These are phyloP conservation scores for Aphelenchoides bicaudatus DNA, from an alignment of 2,888 invertebrate genomes.

Conservation along the genomic window DNA sequence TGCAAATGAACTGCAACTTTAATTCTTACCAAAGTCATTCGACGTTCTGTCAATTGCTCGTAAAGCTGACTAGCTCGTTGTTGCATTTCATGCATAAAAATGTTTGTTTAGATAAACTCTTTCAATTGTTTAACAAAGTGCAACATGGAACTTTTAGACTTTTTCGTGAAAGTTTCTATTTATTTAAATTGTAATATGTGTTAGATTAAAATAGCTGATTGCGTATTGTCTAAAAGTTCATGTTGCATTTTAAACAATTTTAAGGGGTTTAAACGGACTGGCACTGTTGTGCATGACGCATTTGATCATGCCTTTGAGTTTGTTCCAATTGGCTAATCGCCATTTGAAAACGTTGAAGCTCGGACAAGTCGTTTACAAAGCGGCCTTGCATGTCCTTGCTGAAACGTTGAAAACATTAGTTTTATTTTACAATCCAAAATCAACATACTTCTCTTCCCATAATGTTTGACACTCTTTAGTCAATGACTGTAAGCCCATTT, in stretches of 20 bases:
- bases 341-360: conserved; percentile 55
- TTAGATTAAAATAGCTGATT: background rate
- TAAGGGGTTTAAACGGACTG: no score
- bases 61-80: conserved; percentile 48
- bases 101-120: background rate
- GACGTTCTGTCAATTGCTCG: conserved; percentile 43
- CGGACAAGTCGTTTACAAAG: conserved; percentile 56
- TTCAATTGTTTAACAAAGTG: background rate
- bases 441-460: conserved; percentile 59
- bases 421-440: conserved; percentile 6
- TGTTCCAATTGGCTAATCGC: conserved; percentile 48
- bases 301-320: conserved; percentile 47
- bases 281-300: conserved; percentile 39
- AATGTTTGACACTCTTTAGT: conserved; percentile 50
- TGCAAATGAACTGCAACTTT: background rate
- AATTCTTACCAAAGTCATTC: conserved; percentile 36
- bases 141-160: no score
- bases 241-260: no score
- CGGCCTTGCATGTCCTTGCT: conserved; percentile 54
- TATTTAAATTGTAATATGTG: background rate
- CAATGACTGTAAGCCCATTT: conserved; percentile 35
- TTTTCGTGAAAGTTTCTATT: no score
- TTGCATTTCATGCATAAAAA: conserved; percentile 43
- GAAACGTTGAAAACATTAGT: background rate
- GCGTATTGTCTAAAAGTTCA: no score